Evolutionary conservation across 2,797 vertebrate species (phyloP).

Genomic region (Pseudopleuronectes americanus): DNA sequence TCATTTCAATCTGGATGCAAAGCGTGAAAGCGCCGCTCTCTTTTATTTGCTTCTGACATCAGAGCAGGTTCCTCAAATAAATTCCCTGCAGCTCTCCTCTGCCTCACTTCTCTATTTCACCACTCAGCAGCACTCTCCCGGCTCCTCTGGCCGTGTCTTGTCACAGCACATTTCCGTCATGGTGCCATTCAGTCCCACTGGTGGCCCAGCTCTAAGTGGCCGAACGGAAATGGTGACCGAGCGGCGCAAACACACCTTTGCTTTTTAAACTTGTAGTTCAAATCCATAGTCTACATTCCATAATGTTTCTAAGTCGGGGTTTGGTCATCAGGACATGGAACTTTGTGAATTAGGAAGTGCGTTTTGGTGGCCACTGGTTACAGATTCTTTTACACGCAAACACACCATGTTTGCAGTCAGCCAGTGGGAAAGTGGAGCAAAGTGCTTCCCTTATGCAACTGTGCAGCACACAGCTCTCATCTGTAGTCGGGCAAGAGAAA

Average conservation of each 20-base stretch:
- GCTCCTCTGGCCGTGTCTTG: conserved; percentile 52
- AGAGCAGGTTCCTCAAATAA: conserved; percentile 74
- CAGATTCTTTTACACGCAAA: conserved; percentile 48
- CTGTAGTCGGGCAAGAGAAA: conserved; percentile 68
- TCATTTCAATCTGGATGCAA: conserved; percentile 12
- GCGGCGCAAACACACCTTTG: conserved; percentile 8
- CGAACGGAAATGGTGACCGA: conserved; percentile 5
- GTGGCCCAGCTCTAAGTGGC: conserved; percentile 48
- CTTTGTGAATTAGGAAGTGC: conserved; percentile 67
- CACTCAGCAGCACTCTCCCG: conserved; percentile 46
- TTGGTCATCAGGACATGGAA: neutral
- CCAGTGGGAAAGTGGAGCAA: conserved; percentile 63
- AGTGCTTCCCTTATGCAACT: conserved; percentile 72
- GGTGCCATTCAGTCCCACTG: conserved; percentile 37
- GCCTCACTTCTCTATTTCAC: conserved; percentile 74
- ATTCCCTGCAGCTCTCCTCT: conserved; percentile 49
- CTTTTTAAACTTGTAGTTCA: conserved; percentile 4
- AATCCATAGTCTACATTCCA: neutral
- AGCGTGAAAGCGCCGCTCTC: conserved; percentile 32
- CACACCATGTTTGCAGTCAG: conserved; percentile 41
- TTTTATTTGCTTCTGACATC: conserved; percentile 52
- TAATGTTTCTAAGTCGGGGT: neutral
- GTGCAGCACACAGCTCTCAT: conserved; percentile 62
- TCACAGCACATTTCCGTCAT: conserved; percentile 58
- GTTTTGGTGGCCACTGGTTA: conserved; percentile 36